Evolutionary conservation across 2,888 invertebrate genomes (phyloP).

Genomic region (Parapristionchus giblindavisi): DNA sequence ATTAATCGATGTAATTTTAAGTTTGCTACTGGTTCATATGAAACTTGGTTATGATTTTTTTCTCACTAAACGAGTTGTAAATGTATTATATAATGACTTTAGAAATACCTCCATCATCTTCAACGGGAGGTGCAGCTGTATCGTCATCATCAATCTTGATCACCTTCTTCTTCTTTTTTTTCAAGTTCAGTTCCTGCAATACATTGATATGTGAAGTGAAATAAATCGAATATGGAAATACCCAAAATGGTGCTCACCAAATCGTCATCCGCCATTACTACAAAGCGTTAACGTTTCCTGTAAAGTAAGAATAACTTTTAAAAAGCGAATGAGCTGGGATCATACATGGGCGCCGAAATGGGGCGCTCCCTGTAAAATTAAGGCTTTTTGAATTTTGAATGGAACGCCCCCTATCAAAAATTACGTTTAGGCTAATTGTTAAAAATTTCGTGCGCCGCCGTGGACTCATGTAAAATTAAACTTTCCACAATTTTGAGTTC

Average conservation of each 20-base stretch:
- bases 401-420: no score
- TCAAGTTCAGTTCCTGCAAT: conserved; percentile 44
- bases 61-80: neutral
- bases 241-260: conserved; percentile 42
- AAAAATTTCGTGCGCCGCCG: no score
- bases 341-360: no score
- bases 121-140: conserved; percentile 38
- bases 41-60: no score
- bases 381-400: no score
- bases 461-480: no score
- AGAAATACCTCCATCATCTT: conserved; percentile 42
- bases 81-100: conserved; percentile 35
- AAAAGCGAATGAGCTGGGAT: no score
- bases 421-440: no score
- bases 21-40: neutral
- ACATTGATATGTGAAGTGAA: neutral
- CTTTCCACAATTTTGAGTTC: no score
- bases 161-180: conserved; percentile 62
- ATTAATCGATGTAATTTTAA: neutral
- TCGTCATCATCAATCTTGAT: conserved; percentile 56
- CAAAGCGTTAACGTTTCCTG: no score
- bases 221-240: neutral
- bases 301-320: no score
- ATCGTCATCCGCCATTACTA: conserved; percentile 50
- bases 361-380: no score